Percentiles rank a stretch among this genome's conserved stretches.
Evolutionary conservation across 2,888 invertebrate genomes (phyloP).

Genomic region (Xestia c-nigrum): DNA sequence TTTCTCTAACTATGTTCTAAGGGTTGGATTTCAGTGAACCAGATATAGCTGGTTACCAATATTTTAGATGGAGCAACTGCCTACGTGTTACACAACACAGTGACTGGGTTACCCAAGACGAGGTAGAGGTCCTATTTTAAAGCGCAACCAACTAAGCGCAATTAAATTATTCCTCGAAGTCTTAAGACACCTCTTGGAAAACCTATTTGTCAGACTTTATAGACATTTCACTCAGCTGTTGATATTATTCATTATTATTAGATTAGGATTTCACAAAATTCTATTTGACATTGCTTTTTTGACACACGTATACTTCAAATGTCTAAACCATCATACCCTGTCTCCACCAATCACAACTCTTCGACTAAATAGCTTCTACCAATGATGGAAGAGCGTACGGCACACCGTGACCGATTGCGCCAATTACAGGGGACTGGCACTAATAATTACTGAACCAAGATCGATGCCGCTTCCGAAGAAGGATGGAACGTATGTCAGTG

Average conservation of each 20-base stretch:
- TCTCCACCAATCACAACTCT: constrained; percentile 56
- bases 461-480: constrained; percentile 68
- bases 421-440: constrained; percentile 66
- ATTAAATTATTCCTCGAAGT: no score
- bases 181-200: neutral
- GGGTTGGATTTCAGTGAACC: neutral
- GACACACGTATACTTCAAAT: neutral
- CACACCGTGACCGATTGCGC: constrained; percentile 66
- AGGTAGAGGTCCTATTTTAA: no score
- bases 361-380: constrained; percentile 67
- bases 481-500: constrained; percentile 57
- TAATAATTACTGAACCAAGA: constrained; percentile 73
- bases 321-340: constrained; percentile 9
- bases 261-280: neutral
- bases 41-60: neutral
- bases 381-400: constrained; percentile 66
- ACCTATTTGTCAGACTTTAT: neutral
- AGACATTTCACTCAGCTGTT: no score
- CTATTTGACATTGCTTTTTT: neutral
- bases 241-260: no score
- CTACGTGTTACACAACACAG: neutral
- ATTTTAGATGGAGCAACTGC: neutral
- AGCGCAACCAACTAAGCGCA: no score
- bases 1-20: neutral
- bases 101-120: no score